These are phyloP conservation scores for Frankliniella fusca DNA, from an alignment of 2,888 invertebrate genomes.

Conservation along the genomic window DNA sequence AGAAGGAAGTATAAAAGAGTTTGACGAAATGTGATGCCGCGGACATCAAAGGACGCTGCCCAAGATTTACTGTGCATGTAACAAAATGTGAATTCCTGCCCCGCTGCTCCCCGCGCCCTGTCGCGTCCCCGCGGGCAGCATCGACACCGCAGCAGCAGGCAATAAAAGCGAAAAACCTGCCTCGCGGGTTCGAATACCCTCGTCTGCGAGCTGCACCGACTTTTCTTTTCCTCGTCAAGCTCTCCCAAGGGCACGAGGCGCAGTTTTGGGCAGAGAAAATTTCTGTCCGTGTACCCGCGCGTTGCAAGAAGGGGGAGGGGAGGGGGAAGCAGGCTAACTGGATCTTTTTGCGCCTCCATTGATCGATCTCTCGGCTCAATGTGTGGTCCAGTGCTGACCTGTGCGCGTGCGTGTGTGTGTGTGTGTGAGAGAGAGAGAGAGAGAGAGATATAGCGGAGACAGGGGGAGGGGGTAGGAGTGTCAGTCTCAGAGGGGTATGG, in stretches of 20 bases:
- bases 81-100: not conserved
- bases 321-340: too few species aligned
- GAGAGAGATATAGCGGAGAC: too few species aligned
- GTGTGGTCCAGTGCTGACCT: not conserved
- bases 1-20: slow-evolving; percentile 31
- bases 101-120: too few species aligned
- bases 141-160: not conserved
- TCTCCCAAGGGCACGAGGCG: not conserved
- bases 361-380: too few species aligned
- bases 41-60: slow-evolving; percentile 23
- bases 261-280: too few species aligned
- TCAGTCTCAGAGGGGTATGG: not conserved
- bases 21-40: slow-evolving; percentile 31
- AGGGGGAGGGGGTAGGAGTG: not conserved
- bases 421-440: too few species aligned
- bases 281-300: too few species aligned
- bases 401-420: not conserved
- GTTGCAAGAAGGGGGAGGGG: too few species aligned
- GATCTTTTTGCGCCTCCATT: too few species aligned
- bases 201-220: too few species aligned
- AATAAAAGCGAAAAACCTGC: too few species aligned
- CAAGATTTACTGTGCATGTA: not conserved
- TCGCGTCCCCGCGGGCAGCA: not conserved
- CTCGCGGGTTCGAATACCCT: not conserved
- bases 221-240: not conserved